Evolutionary conservation across 2,888 invertebrate species (phyloP).

Genomic region (Rhingia campestris): DNA sequence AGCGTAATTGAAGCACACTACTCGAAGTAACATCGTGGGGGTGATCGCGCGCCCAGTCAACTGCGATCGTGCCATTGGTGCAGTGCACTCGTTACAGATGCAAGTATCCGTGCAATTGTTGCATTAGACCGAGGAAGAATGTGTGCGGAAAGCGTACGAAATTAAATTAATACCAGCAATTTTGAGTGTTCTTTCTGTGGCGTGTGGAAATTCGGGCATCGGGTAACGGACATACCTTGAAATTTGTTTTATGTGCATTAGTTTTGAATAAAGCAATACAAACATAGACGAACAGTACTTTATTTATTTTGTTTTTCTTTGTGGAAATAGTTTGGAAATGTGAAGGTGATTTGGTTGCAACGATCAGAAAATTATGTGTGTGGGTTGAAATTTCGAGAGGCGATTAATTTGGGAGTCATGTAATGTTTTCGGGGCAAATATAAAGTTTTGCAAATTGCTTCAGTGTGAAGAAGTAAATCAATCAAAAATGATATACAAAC

Average conservation of each 20-base stretch:
- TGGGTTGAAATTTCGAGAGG: slow-evolving; percentile 29
- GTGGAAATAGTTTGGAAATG: slow-evolving; percentile 32
- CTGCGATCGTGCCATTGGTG: slow-evolving; percentile 54
- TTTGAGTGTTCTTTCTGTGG: slow-evolving; percentile 41
- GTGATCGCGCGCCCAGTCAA: slow-evolving; percentile 58
- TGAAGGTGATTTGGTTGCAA: slow-evolving; percentile 53
- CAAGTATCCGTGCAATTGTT: slow-evolving; percentile 51
- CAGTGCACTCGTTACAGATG: slow-evolving; percentile 57
- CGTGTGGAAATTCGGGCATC: slow-evolving; percentile 56
- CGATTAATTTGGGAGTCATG: background rate
- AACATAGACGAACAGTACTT: slow-evolving; percentile 6
- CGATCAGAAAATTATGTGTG: slow-evolving; percentile 4
- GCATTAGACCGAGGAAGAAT: slow-evolving; percentile 46
- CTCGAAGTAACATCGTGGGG: slow-evolving; percentile 58
- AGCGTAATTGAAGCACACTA: slow-evolving; percentile 53
- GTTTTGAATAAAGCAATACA: slow-evolving; percentile 46
- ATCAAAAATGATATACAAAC: background rate
- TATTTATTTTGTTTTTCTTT: slow-evolving; percentile 9
- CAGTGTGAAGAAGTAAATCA: slow-evolving; percentile 36
- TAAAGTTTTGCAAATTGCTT: slow-evolving; percentile 26
- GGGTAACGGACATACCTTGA: slow-evolving; percentile 67
- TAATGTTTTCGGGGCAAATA: slow-evolving; percentile 19
- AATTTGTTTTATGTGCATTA: slow-evolving; percentile 55
- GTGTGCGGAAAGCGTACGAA: slow-evolving; percentile 57
- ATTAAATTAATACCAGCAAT: slow-evolving; percentile 68